These are phyloP conservation scores for Zosterops japonicus DNA, from an alignment of 2,113 vertebrate species.

Conservation along the genomic window DNA sequence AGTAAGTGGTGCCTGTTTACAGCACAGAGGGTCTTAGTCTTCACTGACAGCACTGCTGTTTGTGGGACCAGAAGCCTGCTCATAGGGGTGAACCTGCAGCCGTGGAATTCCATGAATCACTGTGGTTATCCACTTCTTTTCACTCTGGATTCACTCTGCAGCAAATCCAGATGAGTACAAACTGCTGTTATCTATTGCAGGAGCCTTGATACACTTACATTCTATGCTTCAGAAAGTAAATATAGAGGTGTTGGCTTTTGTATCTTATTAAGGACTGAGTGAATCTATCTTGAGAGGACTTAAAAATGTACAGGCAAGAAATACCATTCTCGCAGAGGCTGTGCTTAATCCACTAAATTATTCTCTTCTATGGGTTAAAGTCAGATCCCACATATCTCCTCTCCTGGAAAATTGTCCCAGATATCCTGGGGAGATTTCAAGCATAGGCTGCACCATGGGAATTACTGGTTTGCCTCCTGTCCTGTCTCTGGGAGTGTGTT, in stretches of 20 bases:
- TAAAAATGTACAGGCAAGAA: not conserved
- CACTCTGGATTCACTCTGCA: not conserved
- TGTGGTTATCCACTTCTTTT: not conserved
- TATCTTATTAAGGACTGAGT: not conserved
- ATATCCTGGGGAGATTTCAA: not conserved
- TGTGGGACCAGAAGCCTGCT: not conserved
- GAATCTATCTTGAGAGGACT: not conserved
- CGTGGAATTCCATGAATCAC: not conserved
- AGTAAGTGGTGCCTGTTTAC: not conserved
- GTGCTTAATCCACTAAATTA: not conserved
- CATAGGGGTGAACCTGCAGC: not conserved
- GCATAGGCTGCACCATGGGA: no score
- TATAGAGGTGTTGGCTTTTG: not conserved
- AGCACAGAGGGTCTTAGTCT: not conserved
- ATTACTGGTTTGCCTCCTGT: not conserved
- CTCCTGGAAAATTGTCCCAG: not conserved
- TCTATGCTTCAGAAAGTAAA: not conserved
- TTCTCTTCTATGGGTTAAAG: not conserved
- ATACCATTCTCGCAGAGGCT: not conserved
- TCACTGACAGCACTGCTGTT: not conserved
- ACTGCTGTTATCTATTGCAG: not conserved
- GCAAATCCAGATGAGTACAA: not conserved
- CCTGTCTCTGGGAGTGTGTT: not conserved
- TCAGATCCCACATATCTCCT: not conserved
- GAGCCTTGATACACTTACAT: not conserved